A percentile compares a stretch with the other conserved stretches of the same genome.
These are phyloP conservation scores for Melipona bicolor DNA, from an alignment of 2,888 invertebrate species.

Conservation along the genomic window DNA sequence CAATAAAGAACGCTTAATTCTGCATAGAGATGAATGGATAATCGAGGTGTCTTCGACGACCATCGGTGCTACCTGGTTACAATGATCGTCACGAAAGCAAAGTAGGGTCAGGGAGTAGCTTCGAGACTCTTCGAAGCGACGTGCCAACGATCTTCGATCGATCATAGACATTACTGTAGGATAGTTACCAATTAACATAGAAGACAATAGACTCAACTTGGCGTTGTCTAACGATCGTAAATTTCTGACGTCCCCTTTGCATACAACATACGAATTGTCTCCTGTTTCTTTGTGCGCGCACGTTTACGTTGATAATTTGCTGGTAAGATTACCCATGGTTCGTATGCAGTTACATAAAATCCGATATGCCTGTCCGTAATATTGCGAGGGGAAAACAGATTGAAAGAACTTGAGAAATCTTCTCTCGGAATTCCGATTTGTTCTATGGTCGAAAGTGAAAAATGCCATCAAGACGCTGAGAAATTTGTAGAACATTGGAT, in stretches of 20 bases:
- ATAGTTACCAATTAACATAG: slow-evolving; percentile 65
- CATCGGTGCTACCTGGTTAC: slow-evolving; percentile 12
- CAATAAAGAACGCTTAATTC: slow-evolving; percentile 6
- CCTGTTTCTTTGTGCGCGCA: background rate
- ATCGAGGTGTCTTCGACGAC: background rate
- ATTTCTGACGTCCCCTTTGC: slow-evolving; percentile 66
- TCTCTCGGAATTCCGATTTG: background rate
- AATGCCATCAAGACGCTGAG: background rate
- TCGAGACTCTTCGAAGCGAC: slow-evolving; percentile 41
- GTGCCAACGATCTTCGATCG: slow-evolving; percentile 48
- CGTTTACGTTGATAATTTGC: slow-evolving; percentile 35
- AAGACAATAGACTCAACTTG: slow-evolving; percentile 64
- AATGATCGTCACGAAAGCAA: slow-evolving; percentile 35
- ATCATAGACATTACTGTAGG: slow-evolving; percentile 52
- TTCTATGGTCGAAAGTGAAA: background rate
- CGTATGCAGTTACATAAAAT: background rate
- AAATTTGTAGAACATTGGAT: too few relatives aligned
- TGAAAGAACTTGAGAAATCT: background rate
- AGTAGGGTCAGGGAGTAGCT: slow-evolving; percentile 40
- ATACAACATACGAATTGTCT: background rate
- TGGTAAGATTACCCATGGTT: slow-evolving; percentile 2
- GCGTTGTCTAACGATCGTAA: slow-evolving; percentile 56
- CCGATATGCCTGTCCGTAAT: background rate
- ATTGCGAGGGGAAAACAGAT: background rate
- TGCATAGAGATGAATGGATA: background rate